These are phyloP conservation scores for Agriopis leucophaearia DNA, from an alignment of 2,888 invertebrate species.

Conservation along the genomic window DNA sequence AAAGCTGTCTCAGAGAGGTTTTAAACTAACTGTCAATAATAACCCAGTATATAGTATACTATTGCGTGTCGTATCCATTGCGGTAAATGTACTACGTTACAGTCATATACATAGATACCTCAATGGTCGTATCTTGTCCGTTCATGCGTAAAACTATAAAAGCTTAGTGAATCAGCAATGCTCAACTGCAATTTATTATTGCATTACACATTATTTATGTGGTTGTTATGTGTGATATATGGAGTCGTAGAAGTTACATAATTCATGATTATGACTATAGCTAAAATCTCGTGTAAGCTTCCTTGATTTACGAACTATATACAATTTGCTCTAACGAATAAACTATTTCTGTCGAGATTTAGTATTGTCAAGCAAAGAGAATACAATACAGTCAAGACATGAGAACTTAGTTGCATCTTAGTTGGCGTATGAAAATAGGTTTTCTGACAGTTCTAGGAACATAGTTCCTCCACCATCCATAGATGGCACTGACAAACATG, in stretches of 20 bases:
- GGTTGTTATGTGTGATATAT: constrained; percentile 22
- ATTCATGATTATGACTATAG: constrained; percentile 27
- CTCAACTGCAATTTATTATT: constrained; percentile 24
- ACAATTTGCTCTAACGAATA: background rate
- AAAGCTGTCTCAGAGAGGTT: background rate
- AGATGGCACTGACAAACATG: too few species aligned
- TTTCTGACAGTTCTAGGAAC: too few species aligned
- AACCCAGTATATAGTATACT: too few species aligned
- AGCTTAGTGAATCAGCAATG: constrained; percentile 21
- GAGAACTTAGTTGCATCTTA: background rate
- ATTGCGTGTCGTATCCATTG: too few species aligned
- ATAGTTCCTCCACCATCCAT: too few species aligned
- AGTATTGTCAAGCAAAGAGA: too few species aligned
- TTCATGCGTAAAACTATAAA: constrained; percentile 12
- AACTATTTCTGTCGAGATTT: background rate
- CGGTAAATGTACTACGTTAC: too few species aligned
- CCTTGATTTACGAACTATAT: constrained; percentile 23
- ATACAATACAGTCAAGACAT: background rate
- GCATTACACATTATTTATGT: constrained; percentile 24
- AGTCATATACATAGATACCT: too few species aligned
- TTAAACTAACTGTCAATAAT: background rate
- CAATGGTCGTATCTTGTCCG: too few species aligned
- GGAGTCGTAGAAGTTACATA: constrained; percentile 26
- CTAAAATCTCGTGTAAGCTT: constrained; percentile 24
- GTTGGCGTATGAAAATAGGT: background rate